Conservation (phyloP, 2,888 invertebrate genomes). For the Drosophila meridiana region DNA sequence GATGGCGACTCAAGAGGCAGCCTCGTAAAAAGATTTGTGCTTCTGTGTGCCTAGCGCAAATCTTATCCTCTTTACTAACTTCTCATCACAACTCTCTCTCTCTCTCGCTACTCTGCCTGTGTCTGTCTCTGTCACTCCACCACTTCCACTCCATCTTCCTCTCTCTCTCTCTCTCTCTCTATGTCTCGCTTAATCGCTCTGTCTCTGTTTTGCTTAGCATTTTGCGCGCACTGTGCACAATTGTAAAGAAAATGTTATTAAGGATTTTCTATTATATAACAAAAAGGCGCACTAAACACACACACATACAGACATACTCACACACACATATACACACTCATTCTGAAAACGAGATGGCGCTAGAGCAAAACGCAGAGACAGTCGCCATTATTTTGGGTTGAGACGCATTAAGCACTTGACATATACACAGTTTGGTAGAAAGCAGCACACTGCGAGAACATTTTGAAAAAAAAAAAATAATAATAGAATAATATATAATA, state of each 20-base stretch:
- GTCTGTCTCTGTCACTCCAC: too few species aligned
- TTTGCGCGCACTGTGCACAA: slow-evolving; percentile 50
- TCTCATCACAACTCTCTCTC: not conserved
- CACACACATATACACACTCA: not conserved
- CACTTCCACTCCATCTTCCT: not conserved
- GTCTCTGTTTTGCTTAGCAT: slow-evolving; percentile 27
- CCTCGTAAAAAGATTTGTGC: slow-evolving; percentile 65
- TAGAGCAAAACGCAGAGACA: slow-evolving; percentile 13
- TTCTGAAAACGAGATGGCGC: not conserved
- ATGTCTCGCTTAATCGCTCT: slow-evolving; percentile 3
- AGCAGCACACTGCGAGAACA: slow-evolving; percentile 16
- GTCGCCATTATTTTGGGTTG: slow-evolving; percentile 45
- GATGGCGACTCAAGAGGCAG: slow-evolving; percentile 65
- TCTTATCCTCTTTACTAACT: slow-evolving; percentile 63
- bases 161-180: not conserved
- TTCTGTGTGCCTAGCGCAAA: slow-evolving; percentile 50
- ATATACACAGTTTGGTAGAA: slow-evolving; percentile 40
- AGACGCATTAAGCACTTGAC: slow-evolving; percentile 74
- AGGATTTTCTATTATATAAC: slow-evolving; percentile 82
- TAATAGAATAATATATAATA: not conserved
- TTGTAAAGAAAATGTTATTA: slow-evolving; percentile 82
- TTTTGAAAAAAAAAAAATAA: not conserved
- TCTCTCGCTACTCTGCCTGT: too few species aligned
- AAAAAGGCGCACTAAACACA: slow-evolving; percentile 75
- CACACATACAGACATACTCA: slow-evolving; percentile 6